These are phyloP conservation scores for Dolichomitus sp. DNA, from an alignment of 2,888 invertebrate genomes.

Conservation along the genomic window DNA sequence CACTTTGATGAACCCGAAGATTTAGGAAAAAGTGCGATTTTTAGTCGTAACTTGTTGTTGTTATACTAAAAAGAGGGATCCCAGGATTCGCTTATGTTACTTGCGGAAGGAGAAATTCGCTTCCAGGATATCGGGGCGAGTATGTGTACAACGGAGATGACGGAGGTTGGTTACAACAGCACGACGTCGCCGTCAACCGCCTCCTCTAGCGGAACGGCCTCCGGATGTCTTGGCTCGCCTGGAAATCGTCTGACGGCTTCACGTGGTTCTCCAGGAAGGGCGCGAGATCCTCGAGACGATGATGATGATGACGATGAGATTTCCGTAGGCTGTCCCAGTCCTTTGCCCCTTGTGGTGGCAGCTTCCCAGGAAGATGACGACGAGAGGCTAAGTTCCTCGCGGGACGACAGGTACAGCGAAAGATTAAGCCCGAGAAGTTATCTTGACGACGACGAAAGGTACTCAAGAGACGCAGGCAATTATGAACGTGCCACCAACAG, in stretches of 20 bases:
- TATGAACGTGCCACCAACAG: constrained; percentile 72
- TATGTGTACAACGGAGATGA: constrained; percentile 85
- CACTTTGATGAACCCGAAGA: neutral
- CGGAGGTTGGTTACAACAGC: constrained; percentile 78
- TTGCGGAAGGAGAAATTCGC: constrained; percentile 63
- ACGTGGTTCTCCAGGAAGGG: constrained; percentile 85
- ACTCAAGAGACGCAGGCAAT: constrained; percentile 77
- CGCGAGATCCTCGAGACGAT: constrained; percentile 85
- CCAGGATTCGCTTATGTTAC: constrained; percentile 55
- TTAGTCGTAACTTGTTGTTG: neutral
- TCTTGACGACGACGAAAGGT: constrained; percentile 77
- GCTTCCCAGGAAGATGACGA: constrained; percentile 86
- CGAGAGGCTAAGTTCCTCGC: constrained; percentile 85
- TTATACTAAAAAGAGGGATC: neutral
- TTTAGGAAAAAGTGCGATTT: neutral
- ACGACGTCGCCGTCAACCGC: constrained; percentile 84
- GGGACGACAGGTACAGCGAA: constrained; percentile 79
- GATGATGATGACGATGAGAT: constrained; percentile 90
- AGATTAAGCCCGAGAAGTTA: constrained; percentile 77
- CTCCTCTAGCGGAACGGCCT: constrained; percentile 80
- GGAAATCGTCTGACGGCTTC: constrained; percentile 87
- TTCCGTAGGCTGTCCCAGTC: constrained; percentile 92
- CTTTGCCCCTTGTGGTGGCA: constrained; percentile 85
- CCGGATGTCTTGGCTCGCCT: constrained; percentile 83
- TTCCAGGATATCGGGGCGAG: constrained; percentile 70